Conservation (phyloP, 30 jellyfish, hydroid and myxozoan genomes). For the Nemopilema nomurai region DNA sequence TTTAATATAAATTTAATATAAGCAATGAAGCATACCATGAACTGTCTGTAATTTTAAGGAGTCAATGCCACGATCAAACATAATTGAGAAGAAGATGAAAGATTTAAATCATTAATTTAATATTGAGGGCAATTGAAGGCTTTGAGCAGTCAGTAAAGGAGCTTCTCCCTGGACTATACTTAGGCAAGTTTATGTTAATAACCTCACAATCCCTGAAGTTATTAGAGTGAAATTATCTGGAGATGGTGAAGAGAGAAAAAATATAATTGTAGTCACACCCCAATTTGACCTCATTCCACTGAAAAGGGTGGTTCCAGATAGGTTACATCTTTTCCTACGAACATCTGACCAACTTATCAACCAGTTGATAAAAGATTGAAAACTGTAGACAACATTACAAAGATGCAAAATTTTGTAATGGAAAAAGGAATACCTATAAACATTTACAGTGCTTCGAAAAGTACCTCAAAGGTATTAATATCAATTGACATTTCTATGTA, state of each 20-base stretch:
- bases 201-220: neutral
- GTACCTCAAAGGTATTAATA: no score
- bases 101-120: conserved; percentile 1
- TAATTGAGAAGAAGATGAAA: neutral
- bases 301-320: conserved; percentile 11
- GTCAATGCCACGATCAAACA: conserved; percentile 3
- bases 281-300: neutral
- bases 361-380: neutral
- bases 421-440: neutral
- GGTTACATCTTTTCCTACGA: neutral
- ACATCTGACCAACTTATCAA: no score
- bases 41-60: neutral
- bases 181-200: neutral
- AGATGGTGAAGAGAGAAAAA: conserved; percentile 8
- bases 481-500: no score
- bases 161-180: no score
- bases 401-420: neutral
- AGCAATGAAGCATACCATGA: conserved; percentile 47
- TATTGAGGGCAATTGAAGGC: conserved; percentile 13
- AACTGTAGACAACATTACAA: conserved; percentile 1
- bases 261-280: neutral
- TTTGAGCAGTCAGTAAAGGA: neutral
- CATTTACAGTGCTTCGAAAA: neutral
- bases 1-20: conserved; percentile 1
- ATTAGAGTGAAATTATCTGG: conserved; percentile 9